phyloP scores from a whole-genome alignment of 2,797 vertebrate genomes.

The Tauraco hartlaubi region DNA sequence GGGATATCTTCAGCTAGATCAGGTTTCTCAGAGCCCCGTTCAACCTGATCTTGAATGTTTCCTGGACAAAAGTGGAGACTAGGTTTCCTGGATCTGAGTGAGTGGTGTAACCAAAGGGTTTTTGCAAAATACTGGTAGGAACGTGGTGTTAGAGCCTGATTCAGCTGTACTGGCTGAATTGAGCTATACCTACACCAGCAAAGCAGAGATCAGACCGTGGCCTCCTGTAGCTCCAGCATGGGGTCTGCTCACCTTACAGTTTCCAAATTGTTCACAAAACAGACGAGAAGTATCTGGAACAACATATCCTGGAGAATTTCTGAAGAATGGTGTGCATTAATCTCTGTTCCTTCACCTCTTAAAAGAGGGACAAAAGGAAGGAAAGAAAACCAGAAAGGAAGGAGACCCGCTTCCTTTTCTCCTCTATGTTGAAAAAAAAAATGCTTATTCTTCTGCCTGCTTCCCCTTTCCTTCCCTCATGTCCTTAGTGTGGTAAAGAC shows the following conservation, averaged over 20 bases:
- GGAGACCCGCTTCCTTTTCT: neutral
- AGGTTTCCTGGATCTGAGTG: neutral
- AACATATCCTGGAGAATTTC: neutral
- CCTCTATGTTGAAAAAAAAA: neutral
- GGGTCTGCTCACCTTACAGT: neutral
- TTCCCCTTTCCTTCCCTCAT: neutral
- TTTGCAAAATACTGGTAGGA: neutral
- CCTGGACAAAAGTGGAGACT: neutral
- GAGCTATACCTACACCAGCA: neutral
- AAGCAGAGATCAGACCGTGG: neutral
- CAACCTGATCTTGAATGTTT: neutral
- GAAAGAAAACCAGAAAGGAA: slow-evolving; percentile 15
- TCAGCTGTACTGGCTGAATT: neutral
- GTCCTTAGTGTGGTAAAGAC: neutral
- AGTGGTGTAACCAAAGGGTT: neutral
- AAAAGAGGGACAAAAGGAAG: neutral
- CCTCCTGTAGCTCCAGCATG: neutral
- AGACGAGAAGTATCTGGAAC: neutral
- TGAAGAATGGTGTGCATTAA: neutral
- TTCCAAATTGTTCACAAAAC: neutral
- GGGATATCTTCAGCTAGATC: neutral
- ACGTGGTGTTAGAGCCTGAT: neutral
- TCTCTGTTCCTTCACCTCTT: neutral
- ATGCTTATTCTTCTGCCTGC: neutral
- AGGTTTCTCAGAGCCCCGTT: neutral